Conservation (phyloP, 2,797 vertebrate genomes). For the Arrhamphus sclerolepis region DNA sequence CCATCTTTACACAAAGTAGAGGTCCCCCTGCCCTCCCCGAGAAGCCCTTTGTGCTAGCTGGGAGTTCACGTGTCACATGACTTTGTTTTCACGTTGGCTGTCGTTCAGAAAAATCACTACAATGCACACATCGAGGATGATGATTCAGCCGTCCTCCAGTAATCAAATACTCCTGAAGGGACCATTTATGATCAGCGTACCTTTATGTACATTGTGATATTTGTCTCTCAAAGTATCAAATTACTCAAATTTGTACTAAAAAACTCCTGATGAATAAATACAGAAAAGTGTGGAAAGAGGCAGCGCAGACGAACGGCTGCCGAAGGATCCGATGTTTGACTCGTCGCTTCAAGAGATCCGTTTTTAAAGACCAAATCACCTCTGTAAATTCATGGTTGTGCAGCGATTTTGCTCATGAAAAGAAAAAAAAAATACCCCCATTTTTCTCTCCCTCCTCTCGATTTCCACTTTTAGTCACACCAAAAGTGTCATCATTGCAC, state of each 20-base stretch:
- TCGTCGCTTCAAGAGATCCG: constrained; percentile 41
- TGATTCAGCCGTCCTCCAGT: constrained; percentile 56
- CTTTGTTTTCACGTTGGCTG: constrained; percentile 89
- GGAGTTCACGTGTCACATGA: constrained; percentile 80
- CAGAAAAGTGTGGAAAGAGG: constrained; percentile 84
- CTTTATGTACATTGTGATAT: constrained; percentile 88
- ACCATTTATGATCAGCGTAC: constrained; percentile 74
- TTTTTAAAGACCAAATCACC: constrained; percentile 38
- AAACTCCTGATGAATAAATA: constrained; percentile 92
- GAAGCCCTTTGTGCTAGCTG: constrained; percentile 97
- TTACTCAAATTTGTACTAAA: constrained; percentile 66
- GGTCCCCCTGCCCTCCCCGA: constrained; percentile 78
- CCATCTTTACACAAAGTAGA: constrained; percentile 99
- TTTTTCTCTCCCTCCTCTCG: constrained; percentile 56
- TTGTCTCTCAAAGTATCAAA: constrained; percentile 70
- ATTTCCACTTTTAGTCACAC: constrained; percentile 81
- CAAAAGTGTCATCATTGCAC: constrained; percentile 87
- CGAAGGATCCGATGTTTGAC: constrained; percentile 82
- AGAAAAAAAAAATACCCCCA: constrained; percentile 15
- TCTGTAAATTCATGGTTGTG: constrained; percentile 38
- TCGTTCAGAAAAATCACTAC: constrained; percentile 89
- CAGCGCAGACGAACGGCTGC: constrained; percentile 86
- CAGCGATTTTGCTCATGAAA: constrained; percentile 33
- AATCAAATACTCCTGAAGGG: constrained; percentile 78
- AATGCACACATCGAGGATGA: constrained; percentile 81